Evolutionary conservation across 2,113 vertebrate species (phyloP), one percentile per base, ranked within the genome.

Genomic region (Litocranius walleri): DNA sequence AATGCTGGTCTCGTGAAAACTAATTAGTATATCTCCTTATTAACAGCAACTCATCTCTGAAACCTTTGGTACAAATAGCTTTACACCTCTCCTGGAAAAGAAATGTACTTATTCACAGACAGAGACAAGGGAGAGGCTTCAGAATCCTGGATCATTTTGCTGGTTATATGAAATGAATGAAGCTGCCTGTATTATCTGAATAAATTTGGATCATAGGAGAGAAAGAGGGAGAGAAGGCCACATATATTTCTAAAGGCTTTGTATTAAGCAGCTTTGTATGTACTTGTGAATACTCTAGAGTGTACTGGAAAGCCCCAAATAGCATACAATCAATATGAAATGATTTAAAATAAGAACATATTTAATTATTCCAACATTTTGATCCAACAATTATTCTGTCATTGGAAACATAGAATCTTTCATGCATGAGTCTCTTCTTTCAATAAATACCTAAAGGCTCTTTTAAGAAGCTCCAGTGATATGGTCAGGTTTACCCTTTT

Each of bases 1-100:
- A 93, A 88, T 0, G 7, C 15, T 90, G 57, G n/a, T 90, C 33
- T 95, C 30, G 81, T 43, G 19, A 96, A 93, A 95, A 90, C 29
- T 94, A 45, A 96, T 95, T 95, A 93, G 15, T 56, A 11, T 52
- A 61, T n/a, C 17, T 64, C 23, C 30, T 13, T 52, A 94, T 85
- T 74, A 92, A 71, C 23, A 93, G 62, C 36, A 87, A 95, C 36
- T 88, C 59, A 94, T 87, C 97, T 94, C 36, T 59, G 23, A 96
- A 96, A 90, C 0, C 23, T 85, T 64, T 92, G 29, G 88, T 96
- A 90, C 5, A 94, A 95, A 67, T 59, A 91, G 4, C 62, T 78
- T 94, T 95, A 14, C 57, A 81, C 54, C 4, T 80, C 29, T 33
- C 36, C 91, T 95, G 90, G 92, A 23, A 74, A 71, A 23, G 56